These are phyloP conservation scores for Spisula solida DNA, from an alignment of 2,888 invertebrate species.

Conservation along the genomic window DNA sequence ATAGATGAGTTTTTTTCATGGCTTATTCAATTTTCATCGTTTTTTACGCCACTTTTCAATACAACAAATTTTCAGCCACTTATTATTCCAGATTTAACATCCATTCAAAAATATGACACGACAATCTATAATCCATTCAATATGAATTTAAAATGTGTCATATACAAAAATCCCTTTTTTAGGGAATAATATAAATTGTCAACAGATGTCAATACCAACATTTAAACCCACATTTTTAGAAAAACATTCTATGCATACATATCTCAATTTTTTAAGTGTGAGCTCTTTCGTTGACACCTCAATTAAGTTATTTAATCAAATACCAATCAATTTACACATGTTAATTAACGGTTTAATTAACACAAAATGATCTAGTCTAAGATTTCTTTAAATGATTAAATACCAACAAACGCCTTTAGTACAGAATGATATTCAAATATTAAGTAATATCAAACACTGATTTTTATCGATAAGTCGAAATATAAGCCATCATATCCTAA, in stretches of 20 bases:
- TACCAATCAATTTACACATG: background rate
- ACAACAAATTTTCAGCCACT: background rate
- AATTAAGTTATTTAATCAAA: background rate
- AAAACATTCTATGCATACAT: too few relatives aligned
- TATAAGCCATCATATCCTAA: conserved; percentile 26
- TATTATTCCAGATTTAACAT: background rate
- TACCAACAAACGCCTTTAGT: too few relatives aligned
- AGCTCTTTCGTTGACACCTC: background rate
- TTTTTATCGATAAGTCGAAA: conserved; percentile 20
- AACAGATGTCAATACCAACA: too few relatives aligned
- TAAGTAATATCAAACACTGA: conserved; percentile 9
- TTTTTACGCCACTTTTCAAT: too few relatives aligned
- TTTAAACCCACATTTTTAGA: too few relatives aligned
- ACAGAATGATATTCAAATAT: background rate
- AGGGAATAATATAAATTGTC: too few relatives aligned
- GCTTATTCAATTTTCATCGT: too few relatives aligned
- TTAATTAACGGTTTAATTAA: background rate
- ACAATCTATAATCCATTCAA: background rate
- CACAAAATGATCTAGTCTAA: background rate
- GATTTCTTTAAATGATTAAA: background rate
- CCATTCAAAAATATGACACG: background rate
- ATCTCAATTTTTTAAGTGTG: background rate
- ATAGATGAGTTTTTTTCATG: background rate
- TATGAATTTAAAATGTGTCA: background rate
- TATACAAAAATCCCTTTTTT: too few relatives aligned